Percentiles rank a stretch among this genome's conserved stretches.
These are phyloP conservation scores for Characodon lateralis DNA, from an alignment of 2,797 vertebrate genomes.

Conservation along the genomic window DNA sequence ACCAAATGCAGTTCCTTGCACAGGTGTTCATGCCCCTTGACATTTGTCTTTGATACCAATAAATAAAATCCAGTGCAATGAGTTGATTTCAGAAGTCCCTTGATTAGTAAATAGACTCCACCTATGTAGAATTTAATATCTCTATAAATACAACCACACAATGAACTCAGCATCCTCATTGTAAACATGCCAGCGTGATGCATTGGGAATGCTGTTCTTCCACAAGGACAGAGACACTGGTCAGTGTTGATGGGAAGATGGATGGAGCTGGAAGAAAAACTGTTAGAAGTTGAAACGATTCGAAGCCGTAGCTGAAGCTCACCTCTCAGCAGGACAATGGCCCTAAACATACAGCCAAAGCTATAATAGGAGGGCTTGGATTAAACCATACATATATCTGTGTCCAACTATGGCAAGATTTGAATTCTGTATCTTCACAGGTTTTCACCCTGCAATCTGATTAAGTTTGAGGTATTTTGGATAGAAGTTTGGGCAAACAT, in stretches of 20 bases:
- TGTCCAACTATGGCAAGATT: not conserved
- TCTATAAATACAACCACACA: not conserved
- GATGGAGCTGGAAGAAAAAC: not conserved
- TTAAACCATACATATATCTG: too few species aligned
- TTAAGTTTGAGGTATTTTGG: not conserved
- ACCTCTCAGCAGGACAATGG: too few species aligned
- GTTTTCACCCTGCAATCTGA: not conserved
- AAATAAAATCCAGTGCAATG: not conserved
- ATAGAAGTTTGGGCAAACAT: not conserved
- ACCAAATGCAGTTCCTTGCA: not conserved
- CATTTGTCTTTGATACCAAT: not conserved
- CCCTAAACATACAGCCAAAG: too few species aligned
- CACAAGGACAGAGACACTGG: not conserved
- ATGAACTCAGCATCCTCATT: not conserved
- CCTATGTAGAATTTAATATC: not conserved
- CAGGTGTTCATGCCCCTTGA: not conserved
- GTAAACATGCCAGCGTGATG: not conserved
- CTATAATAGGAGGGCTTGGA: too few species aligned
- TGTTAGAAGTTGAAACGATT: not conserved
- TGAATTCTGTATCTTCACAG: not conserved
- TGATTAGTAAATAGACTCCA: not conserved
- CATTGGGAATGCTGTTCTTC: not conserved
- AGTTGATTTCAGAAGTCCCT: not conserved
- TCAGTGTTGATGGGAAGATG: not conserved
- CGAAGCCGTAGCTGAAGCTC: too few species aligned